phyloP scores from a whole-genome alignment of 2,113 vertebrate genomes.

The Cacatua alba region DNA sequence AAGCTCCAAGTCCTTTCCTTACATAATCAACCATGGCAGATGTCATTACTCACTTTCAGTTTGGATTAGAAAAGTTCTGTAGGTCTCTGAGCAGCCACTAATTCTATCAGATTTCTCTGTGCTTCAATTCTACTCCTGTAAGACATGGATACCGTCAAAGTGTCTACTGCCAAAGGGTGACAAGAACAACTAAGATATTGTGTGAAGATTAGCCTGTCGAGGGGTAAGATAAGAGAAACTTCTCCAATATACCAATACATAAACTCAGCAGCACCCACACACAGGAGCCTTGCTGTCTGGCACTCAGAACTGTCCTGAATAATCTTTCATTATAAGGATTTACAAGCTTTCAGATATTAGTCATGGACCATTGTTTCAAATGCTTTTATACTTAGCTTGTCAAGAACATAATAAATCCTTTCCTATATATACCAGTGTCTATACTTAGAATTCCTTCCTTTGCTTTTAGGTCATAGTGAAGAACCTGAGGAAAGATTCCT shows the following conservation, averaged over 20 bases:
- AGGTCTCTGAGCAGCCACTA: neutral
- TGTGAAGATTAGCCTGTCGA: neutral
- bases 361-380: neutral
- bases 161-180: neutral
- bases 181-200: neutral
- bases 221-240: neutral
- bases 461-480: neutral
- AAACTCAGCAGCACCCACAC: neutral
- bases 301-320: neutral
- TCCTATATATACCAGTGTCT: neutral
- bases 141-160: neutral
- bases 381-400: neutral
- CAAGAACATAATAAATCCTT: neutral
- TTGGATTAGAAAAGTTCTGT: constrained; percentile 21
- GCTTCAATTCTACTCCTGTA: neutral
- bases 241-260: neutral
- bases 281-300: neutral
- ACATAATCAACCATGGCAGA: neutral
- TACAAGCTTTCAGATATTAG: neutral
- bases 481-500: neutral
- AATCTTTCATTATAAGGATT: neutral
- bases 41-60: constrained; percentile 8
- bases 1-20: neutral
- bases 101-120: neutral
- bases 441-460: neutral